These are phyloP conservation scores for Suricata suricatta DNA, from an alignment of 2,113 vertebrate species.

Conservation along the genomic window DNA sequence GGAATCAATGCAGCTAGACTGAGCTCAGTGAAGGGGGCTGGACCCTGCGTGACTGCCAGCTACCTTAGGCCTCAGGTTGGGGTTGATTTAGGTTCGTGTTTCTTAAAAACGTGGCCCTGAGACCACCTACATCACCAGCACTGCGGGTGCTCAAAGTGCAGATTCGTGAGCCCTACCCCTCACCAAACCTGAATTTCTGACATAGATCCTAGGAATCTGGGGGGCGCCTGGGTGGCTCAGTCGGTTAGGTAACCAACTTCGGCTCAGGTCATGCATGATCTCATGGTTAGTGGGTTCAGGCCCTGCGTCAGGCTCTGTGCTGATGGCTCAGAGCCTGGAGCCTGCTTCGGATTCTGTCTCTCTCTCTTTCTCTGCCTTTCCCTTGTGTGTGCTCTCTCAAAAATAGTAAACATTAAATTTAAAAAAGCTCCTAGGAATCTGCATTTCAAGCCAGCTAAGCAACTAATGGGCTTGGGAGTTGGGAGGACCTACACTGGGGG, in stretches of 20 bases:
- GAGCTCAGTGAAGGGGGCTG: not conserved
- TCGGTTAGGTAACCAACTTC: no score
- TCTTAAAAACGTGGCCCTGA: not conserved
- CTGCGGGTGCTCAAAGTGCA: no score
- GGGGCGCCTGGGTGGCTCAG: no score
- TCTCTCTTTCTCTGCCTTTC: no score
- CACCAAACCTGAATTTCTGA: not conserved
- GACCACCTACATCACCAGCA: not conserved
- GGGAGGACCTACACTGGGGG: not conserved
- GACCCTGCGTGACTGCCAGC: not conserved
- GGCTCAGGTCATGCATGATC: no score
- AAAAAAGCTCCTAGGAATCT: not conserved
- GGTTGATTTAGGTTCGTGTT: not conserved
- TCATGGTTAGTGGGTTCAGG: no score
- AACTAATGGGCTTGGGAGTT: not conserved
- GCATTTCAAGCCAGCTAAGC: not conserved
- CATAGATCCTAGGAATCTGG: not conserved
- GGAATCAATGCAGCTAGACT: not conserved
- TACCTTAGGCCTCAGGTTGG: not conserved
- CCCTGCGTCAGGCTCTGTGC: no score
- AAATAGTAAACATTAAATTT: no score
- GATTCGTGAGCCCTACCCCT: not conserved
- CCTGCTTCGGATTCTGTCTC: no score
- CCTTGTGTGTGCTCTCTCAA: no score
- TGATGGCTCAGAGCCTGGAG: no score